These are phyloP conservation scores for Bothrops jararaca DNA, from an alignment of 2,113 vertebrate species.

Conservation along the genomic window DNA sequence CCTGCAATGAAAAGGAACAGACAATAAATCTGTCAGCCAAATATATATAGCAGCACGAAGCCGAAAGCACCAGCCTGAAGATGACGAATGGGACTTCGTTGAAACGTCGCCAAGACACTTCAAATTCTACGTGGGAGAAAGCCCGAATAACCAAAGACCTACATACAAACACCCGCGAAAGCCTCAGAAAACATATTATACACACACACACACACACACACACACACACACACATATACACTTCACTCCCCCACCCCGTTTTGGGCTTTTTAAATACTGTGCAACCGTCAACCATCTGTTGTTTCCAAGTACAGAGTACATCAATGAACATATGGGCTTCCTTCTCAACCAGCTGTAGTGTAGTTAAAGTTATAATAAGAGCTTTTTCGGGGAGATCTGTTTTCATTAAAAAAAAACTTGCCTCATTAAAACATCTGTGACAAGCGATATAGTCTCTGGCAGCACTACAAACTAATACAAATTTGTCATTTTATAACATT, in stretches of 20 bases:
- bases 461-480: conserved; percentile 53
- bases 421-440: conserved; percentile 67
- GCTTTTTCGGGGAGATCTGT: conserved; percentile 76
- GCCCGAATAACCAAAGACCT: too few species aligned
- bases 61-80: too few species aligned
- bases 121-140: too few species aligned
- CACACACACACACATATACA: too few species aligned
- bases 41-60: too few species aligned
- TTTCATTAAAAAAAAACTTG: conserved; percentile 76
- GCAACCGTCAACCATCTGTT: conserved; percentile 77
- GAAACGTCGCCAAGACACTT: too few species aligned
- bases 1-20: conserved; percentile 50
- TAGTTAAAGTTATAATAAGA: conserved; percentile 84
- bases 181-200: too few species aligned
- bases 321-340: conserved; percentile 78
- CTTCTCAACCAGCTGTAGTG: conserved; percentile 78
- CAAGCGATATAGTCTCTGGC: conserved; percentile 47
- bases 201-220: too few species aligned
- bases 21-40: conserved; percentile 60
- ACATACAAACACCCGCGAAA: too few species aligned
- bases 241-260: conserved; percentile 34
- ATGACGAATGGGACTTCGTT: too few species aligned
- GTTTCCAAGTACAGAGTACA: conserved; percentile 71
- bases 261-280: conserved; percentile 77
- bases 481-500: conserved; percentile 37